Base-by-base conservation (phyloP, 1,140 invertebrate species). In the Cherax quadricarinatus region DNA sequence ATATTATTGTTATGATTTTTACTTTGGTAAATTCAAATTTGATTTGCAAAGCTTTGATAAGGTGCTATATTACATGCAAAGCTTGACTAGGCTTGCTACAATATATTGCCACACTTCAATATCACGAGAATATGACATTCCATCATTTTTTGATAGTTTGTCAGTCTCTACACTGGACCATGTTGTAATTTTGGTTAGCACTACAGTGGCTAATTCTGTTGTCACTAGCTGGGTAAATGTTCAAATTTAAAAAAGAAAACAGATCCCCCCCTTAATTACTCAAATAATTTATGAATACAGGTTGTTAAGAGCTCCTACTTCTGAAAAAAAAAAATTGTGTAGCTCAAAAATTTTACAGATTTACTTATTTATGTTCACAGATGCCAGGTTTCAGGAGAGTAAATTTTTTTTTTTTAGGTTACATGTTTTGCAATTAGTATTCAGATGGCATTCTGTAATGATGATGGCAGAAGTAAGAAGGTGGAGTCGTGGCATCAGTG, bases 41-140 rank as follows among this genome's bases (percentile, higher is more conserved):
- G 10, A 66, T 66, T 66, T 62, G 78, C 86, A 48, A 66, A 81
- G 86, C 86, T 88, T 88, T 88, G 73, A 81, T 41, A 88, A 80
- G 86, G 78, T 88, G 86, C 86, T 88, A 88, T 88, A 53, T 57
- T 48, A 60, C 14, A 79, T 57, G 30, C 73, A 79, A 49, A 88
- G 86, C 86, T 78, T 88, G n/a, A 21, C 41, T 57, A 30, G 73
- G 3, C 75, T 88, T 60, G 49, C 21, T 79, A 30, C 18, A 41
- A 62, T 62, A 41, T 88, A 86, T 88, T 80, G 60, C 83, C 60
- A 70, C 83, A 70, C 60, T 49, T 85, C 30, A 70, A 53, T 62
- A 70, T 62, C 60, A 85, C 62, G 83, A 85, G 75, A 51, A 48
- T 16, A 80, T 81, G 53, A 81, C 86, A 88, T 88, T 88, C 86